A percentile compares a stretch with the other conserved stretches of the same genome.
These are phyloP conservation scores for Sparidentex hasta DNA, from an alignment of 2,797 vertebrate genomes.

Conservation along the genomic window DNA sequence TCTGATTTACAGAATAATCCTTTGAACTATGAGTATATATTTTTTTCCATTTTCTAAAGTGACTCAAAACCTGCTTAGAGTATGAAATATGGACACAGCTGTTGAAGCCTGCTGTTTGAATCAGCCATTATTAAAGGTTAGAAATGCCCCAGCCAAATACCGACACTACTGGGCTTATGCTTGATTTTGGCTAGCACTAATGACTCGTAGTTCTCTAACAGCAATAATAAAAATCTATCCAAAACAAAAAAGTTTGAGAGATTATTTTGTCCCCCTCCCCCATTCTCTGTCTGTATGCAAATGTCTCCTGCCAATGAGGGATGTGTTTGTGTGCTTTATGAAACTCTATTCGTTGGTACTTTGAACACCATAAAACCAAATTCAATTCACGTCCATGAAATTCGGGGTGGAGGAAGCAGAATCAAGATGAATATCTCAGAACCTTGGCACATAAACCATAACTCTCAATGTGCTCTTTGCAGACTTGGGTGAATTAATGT, in stretches of 20 bases:
- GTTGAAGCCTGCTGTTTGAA: not conserved
- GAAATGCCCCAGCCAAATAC: not conserved
- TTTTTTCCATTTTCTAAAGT: conserved; percentile 1
- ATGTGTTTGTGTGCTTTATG: not conserved
- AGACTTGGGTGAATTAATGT: not conserved
- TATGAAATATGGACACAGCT: conserved; percentile 8
- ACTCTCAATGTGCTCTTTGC: not conserved
- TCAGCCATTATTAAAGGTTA: not conserved
- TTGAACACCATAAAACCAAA: conserved; percentile 4
- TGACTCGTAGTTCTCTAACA: not conserved
- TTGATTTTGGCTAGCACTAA: not conserved
- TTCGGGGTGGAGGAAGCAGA: not conserved
- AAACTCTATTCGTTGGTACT: not conserved
- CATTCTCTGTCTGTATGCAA: not conserved
- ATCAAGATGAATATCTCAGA: not conserved
- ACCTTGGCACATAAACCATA: not conserved
- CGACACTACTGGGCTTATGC: not conserved
- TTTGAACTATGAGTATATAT: conserved; percentile 15
- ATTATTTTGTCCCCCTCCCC: not conserved
- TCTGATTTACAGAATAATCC: conserved; percentile 5
- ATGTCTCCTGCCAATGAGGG: not conserved
- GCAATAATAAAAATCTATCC: not conserved
- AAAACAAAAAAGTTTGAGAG: not conserved
- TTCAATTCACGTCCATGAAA: not conserved
- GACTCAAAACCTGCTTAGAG: not conserved